Percentiles rank a stretch among this genome's conserved stretches.
These are phyloP conservation scores for Eucriotettix oculatus DNA, from an alignment of 2,888 invertebrate species.

Conservation along the genomic window DNA sequence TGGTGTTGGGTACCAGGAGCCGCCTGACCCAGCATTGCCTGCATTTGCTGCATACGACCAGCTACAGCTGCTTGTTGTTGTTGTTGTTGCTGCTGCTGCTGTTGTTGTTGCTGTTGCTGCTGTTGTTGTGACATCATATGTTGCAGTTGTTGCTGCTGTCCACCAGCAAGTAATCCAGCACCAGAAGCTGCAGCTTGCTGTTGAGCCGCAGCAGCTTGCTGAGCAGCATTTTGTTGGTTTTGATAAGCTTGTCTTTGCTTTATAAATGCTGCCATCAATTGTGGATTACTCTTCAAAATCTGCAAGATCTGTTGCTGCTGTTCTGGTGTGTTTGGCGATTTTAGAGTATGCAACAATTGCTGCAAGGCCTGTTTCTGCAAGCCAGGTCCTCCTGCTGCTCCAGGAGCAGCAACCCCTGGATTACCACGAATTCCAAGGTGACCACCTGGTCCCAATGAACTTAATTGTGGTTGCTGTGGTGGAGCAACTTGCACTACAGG, in stretches of 20 bases:
- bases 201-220: slow-evolving; percentile 23
- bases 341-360: slow-evolving; percentile 76
- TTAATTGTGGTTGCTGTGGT: slow-evolving; percentile 26
- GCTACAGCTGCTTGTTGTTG: slow-evolving; percentile 21
- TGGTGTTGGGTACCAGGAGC: slow-evolving; percentile 7
- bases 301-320: slow-evolving; percentile 80
- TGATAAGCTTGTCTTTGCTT: slow-evolving; percentile 57
- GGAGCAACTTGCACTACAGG: slow-evolving; percentile 34
- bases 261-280: slow-evolving; percentile 88
- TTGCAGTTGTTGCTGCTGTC: slow-evolving; percentile 24
- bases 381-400: slow-evolving; percentile 4
- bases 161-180: not conserved
- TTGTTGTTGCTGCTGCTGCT: slow-evolving; percentile 21
- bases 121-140: slow-evolving; percentile 21
- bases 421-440: slow-evolving; percentile 12
- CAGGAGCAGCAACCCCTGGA: slow-evolving; percentile 3
- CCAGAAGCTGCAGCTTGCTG: slow-evolving; percentile 26
- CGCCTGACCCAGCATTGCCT: slow-evolving; percentile 17
- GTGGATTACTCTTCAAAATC: slow-evolving; percentile 85
- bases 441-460: slow-evolving; percentile 2
- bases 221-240: slow-evolving; percentile 22
- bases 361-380: slow-evolving; percentile 52
- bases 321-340: slow-evolving; percentile 77
- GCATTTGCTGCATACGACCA: slow-evolving; percentile 17
- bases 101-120: slow-evolving; percentile 21